Evolutionary conservation across 2,113 vertebrate genomes (phyloP).

Genomic region (Ophiodon elongatus): DNA sequence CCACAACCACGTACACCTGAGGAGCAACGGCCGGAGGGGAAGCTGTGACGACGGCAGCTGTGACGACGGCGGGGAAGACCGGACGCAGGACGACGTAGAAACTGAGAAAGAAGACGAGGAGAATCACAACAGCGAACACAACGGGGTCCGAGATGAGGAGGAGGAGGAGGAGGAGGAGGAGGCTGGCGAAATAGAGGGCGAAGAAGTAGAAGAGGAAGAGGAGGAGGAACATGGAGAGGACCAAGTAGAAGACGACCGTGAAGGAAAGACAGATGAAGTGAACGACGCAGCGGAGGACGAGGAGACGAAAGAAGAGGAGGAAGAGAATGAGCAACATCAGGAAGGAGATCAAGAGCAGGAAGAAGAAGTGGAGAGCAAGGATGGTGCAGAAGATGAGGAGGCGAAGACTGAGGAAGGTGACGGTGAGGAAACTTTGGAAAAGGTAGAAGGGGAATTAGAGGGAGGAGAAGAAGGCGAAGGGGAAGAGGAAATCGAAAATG

Average conservation of each 20-base stretch:
- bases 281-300: background rate
- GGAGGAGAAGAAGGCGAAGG: background rate
- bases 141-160: slow-evolving; percentile 62
- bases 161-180: slow-evolving; percentile 15
- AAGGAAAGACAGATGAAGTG: background rate
- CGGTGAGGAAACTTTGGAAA: background rate
- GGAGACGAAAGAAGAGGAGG: slow-evolving; percentile 5
- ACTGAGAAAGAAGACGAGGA: slow-evolving; percentile 53
- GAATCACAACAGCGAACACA: slow-evolving; percentile 73
- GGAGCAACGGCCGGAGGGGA: slow-evolving; percentile 1
- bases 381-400: background rate
- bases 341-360: background rate
- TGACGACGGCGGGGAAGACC: background rate
- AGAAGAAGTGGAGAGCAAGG: background rate
- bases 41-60: background rate
- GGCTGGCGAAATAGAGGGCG: background rate
- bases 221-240: slow-evolving; percentile 3
- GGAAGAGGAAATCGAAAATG: background rate
- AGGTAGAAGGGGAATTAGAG: background rate
- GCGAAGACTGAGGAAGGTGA: background rate
- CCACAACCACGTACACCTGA: slow-evolving; percentile 69
- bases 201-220: background rate
- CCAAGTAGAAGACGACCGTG: background rate
- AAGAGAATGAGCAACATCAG: background rate
- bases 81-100: background rate